Conservation (phyloP, 2,797 vertebrate species). For the Spondyliosoma cantharus region DNA sequence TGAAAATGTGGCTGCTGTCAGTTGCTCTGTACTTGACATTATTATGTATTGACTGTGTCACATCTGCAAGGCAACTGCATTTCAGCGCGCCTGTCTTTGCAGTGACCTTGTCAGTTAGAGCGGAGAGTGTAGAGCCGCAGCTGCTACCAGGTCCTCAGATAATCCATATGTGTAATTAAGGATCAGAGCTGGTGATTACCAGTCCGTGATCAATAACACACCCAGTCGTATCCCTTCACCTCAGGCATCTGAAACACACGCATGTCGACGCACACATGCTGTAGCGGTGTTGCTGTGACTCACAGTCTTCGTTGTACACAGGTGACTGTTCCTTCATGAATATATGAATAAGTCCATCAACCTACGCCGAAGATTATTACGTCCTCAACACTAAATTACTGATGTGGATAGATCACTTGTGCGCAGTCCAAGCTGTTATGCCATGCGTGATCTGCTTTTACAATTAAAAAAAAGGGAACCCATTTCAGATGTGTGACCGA, state of each 20-base stretch:
- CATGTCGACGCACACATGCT: background rate
- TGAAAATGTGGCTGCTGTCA: background rate
- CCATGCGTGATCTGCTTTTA: conserved; percentile 48
- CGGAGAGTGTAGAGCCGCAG: conserved; percentile 17
- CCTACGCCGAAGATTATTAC: conserved; percentile 12
- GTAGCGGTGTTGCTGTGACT: background rate
- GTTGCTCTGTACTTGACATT: conserved; percentile 1
- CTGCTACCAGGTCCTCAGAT: conserved; percentile 37
- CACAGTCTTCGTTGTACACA: background rate
- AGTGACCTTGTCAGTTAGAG: conserved; percentile 53
- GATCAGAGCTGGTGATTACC: conserved; percentile 66
- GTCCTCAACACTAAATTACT: conserved; percentile 21
- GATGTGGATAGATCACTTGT: conserved; percentile 26
- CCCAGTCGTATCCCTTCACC: conserved; percentile 53
- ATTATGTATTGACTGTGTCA: conserved; percentile 16
- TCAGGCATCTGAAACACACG: conserved; percentile 24
- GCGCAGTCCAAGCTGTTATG: conserved; percentile 14
- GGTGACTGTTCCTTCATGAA: background rate
- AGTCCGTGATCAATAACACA: conserved; percentile 65
- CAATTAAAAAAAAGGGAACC: conserved; percentile 48
- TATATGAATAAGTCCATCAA: background rate
- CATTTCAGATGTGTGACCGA: conserved; percentile 33
- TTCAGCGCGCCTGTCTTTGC: conserved; percentile 27
- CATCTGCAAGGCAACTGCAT: conserved; percentile 7
- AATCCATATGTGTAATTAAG: conserved; percentile 69